phyloP scores from a whole-genome alignment of 2,797 vertebrate species.

The Pangasius sanitwongsei region DNA sequence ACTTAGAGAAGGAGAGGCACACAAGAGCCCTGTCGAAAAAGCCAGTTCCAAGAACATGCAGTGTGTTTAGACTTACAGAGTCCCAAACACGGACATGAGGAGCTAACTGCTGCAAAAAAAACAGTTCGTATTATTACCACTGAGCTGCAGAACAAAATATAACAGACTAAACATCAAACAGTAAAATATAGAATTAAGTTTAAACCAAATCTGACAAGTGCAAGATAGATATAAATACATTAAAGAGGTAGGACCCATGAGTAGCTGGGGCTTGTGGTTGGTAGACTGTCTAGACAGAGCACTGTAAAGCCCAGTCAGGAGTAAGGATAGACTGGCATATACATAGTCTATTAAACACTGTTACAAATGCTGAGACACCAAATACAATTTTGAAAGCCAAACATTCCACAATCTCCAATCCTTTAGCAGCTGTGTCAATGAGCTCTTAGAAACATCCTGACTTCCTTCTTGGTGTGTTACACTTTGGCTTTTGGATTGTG shows the following conservation, averaged over 20 bases:
- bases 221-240: neutral
- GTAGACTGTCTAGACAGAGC: neutral
- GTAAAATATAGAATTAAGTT: neutral
- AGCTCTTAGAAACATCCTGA: neutral
- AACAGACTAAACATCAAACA: neutral
- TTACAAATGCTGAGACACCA: neutral
- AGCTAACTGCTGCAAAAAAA: conserved; percentile 80
- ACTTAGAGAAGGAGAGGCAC: conserved; percentile 97
- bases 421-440: neutral
- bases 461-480: neutral
- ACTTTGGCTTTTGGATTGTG: neutral
- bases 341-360: neutral
- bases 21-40: conserved; percentile 94
- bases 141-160: neutral
- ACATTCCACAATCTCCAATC: neutral
- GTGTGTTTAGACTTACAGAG: conserved; percentile 93
- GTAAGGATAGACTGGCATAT: neutral
- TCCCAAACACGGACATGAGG: conserved; percentile 98
- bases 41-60: conserved; percentile 90
- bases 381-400: neutral
- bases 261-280: neutral
- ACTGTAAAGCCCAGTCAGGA: neutral
- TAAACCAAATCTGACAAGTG: neutral
- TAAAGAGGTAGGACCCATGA: neutral
- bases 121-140: conserved; percentile 18